These are phyloP conservation scores for Cantharis nigra DNA, from an alignment of 2,888 invertebrate species.

Conservation along the genomic window DNA sequence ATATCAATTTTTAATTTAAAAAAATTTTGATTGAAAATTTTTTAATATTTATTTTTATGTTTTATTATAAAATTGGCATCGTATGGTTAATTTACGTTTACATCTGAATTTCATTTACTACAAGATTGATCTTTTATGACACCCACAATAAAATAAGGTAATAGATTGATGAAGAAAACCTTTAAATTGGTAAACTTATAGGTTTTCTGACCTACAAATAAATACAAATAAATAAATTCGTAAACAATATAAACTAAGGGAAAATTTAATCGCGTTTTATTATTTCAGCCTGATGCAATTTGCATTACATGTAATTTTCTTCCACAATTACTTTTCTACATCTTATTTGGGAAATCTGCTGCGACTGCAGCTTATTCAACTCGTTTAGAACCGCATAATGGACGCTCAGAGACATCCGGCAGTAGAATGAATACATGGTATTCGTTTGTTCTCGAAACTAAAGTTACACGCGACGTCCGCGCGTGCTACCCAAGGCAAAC, in stretches of 20 bases:
- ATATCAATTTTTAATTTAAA: not conserved
- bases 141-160: not conserved
- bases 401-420: slow-evolving; percentile 25
- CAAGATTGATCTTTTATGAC: not conserved
- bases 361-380: slow-evolving; percentile 22
- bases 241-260: not conserved
- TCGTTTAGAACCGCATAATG: slow-evolving; percentile 22
- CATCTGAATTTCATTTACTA: not conserved
- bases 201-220: not conserved
- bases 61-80: too few species aligned
- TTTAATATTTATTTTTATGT: too few species aligned
- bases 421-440: slow-evolving; percentile 16
- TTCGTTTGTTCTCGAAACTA: slow-evolving; percentile 19
- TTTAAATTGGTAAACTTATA: not conserved
- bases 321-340: slow-evolving; percentile 4
- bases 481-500: slow-evolving; percentile 23
- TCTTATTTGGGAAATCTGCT: slow-evolving; percentile 24
- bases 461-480: slow-evolving; percentile 20
- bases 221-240: not conserved
- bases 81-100: not conserved
- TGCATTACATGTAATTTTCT: slow-evolving; percentile 14
- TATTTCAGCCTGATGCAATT: not conserved
- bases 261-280: not conserved
- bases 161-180: not conserved
- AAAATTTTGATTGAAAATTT: not conserved